Base-by-base conservation (phyloP, 1,140 invertebrate genomes). In the Aphelinus atriplicis region DNA sequence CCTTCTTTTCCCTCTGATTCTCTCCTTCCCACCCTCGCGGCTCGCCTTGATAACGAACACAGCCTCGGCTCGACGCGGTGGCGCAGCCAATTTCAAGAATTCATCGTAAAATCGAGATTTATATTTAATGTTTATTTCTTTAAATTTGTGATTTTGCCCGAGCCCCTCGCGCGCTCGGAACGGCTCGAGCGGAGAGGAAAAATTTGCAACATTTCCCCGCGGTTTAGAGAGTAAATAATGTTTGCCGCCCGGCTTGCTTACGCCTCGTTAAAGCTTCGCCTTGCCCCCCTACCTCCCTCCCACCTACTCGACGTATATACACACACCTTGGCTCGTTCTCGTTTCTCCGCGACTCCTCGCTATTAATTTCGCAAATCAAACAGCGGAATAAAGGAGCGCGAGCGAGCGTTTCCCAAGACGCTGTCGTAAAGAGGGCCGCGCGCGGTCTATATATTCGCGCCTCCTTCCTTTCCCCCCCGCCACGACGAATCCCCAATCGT, bases 31-130 rank as follows among this genome's bases (percentile, higher is more conserved):
- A 48, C 53, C 63, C 62, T 75, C 60, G 50, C 57, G 53, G 10
- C 58, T 67, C 71, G 70, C 70, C 73, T 77, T 71, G 69, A 69
- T 66, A 70, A 65, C 73, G 57, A 72, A 65, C 57, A 42, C 50
- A 51, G 55, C 66, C 26, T 51, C 57, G 61, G 61, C 65, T 68
- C 58, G 72, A 61, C 64, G 26, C 26, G 26, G 26, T 26, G 65
- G 46, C 62, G 68, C 60, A 65, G 68, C 74, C 74, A 76, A 76
- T 76, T 76, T 76, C 67, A 71, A 76, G 68, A 76, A 76, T 71
- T 56, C 71, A 73, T 77, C 71, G 71, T 66, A 57, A 77, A 77
- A 74, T 62, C 57, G 46, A 71, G 73, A 77, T 77, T 77, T 73
- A 26, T 26, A 73, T 66, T 74, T 77, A 73, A 73, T 71, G 67